Conservation (phyloP, 2,888 invertebrate genomes). For the Volucella inflata region DNA sequence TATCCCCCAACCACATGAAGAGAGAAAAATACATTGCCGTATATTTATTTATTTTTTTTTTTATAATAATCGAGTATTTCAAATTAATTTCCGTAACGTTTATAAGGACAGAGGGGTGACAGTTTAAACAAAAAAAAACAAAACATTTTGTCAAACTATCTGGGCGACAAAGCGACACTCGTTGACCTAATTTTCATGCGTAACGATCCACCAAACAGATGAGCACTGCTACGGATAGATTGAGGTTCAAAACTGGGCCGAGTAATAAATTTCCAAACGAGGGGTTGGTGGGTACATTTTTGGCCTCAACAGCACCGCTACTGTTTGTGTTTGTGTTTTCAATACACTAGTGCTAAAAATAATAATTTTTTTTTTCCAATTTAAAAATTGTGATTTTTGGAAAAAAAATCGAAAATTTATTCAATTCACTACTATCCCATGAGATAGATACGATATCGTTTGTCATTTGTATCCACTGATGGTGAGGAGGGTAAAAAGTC, state of each 20-base stretch:
- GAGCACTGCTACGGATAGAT: neutral
- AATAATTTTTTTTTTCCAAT: constrained; percentile 22
- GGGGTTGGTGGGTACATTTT: constrained; percentile 17
- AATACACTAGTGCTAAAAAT: constrained; percentile 12
- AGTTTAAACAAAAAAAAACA: neutral
- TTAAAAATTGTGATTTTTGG: neutral
- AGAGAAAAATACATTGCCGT: no score
- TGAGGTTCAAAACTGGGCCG: constrained; percentile 20
- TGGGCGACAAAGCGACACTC: no score
- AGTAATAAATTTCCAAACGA: constrained; percentile 41
- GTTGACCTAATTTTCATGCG: no score
- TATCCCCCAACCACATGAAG: no score
- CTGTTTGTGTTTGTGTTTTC: constrained; percentile 1
- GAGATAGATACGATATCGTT: constrained; percentile 20
- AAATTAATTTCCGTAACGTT: no score
- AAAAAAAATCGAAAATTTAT: constrained; percentile 39
- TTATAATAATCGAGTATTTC: no score
- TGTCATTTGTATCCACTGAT: neutral
- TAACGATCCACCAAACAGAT: no score
- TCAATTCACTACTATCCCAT: constrained; percentile 12
- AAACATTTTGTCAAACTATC: neutral
- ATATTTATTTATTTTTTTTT: no score
- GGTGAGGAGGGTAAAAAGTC: neutral
- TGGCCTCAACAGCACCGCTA: constrained; percentile 7
- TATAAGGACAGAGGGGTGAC: neutral